Evolutionary conservation across 2,888 invertebrate genomes (phyloP).

Genomic region (Microctonus aethiopoides): DNA sequence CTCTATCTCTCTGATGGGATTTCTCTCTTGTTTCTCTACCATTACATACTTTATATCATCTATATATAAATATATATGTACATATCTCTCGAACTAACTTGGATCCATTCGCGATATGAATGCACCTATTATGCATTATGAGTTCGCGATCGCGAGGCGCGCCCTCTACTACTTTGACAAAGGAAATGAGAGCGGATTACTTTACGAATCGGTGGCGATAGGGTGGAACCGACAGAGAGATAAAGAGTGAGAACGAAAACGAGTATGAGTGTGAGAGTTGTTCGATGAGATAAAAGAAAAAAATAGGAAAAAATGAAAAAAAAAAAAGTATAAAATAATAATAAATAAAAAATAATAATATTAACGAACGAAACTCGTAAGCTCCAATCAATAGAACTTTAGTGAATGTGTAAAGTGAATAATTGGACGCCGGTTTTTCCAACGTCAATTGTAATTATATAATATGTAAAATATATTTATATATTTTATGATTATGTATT

Average conservation of each 20-base stretch:
- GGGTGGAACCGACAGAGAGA: neutral
- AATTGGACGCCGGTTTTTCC: neutral
- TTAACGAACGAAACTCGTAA: neutral
- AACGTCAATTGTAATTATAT: neutral
- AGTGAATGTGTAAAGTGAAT: neutral
- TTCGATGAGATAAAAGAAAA: neutral
- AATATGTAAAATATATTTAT: neutral
- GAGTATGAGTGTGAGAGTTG: too few relatives aligned
- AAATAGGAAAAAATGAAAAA: neutral
- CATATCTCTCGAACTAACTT: neutral
- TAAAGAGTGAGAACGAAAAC: neutral
- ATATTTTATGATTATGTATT: too few relatives aligned
- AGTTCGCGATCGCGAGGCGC: neutral
- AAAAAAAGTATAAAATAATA: too few relatives aligned
- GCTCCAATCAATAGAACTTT: neutral
- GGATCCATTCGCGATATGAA: constrained; percentile 2
- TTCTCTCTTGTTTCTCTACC: neutral
- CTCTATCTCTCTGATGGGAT: neutral
- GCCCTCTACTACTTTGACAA: neutral
- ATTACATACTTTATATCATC: neutral
- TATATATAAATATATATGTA: neutral
- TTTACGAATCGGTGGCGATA: neutral
- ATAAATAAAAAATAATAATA: neutral
- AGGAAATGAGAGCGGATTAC: neutral
- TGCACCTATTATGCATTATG: neutral